These are phyloP conservation scores for Eidolon helvum DNA, from an alignment of 2,113 vertebrate species.

Conservation along the genomic window DNA sequence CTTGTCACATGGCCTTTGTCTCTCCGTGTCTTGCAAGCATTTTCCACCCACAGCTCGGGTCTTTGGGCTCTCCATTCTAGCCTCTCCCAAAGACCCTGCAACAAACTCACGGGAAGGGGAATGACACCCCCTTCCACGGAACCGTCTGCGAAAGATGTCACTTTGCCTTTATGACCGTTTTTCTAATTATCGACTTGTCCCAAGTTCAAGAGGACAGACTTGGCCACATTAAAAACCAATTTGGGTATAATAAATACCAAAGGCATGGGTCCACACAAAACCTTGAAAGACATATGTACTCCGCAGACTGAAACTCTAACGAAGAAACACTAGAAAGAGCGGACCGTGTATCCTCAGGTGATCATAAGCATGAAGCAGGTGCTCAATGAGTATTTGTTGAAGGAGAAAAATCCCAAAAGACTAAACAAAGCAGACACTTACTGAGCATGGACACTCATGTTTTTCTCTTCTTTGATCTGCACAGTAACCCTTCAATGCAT, in stretches of 20 bases:
- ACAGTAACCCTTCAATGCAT: not conserved
- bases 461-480: not conserved
- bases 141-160: rapidly evolving
- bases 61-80: rapidly evolving
- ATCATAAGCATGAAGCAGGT: not conserved
- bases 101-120: not conserved
- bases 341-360: too few relatives aligned
- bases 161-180: rapidly evolving
- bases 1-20: rapidly evolving
- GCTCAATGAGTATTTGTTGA: not conserved
- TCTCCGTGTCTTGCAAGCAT: not conserved
- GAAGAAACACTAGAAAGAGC: not conserved
- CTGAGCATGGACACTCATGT: not conserved
- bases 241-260: not conserved
- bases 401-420: not conserved
- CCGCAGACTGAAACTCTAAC: not conserved
- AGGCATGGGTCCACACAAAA: not conserved
- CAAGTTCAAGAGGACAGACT: not conserved
- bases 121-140: rapidly evolving
- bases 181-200: not conserved
- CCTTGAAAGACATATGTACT: not conserved
- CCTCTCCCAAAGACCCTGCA: not conserved
- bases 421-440: rapidly evolving
- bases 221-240: not conserved
- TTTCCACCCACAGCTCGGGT: rapidly evolving